Base-by-base conservation (phyloP, 1,140 invertebrate species). In the Meloidogyne chitwoodi region DNA sequence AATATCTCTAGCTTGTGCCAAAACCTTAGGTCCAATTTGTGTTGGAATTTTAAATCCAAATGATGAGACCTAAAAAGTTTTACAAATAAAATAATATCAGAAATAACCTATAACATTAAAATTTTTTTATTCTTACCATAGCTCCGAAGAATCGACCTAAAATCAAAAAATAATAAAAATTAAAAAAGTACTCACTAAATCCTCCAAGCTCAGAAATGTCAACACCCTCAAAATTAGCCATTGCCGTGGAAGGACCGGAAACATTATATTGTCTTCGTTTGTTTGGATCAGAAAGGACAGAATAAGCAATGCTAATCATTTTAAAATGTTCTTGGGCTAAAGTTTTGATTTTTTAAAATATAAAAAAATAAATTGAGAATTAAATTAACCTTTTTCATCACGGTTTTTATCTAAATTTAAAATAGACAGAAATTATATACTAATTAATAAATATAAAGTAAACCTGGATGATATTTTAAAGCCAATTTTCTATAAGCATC, bases 401-500 rank as follows among this genome's bases (percentile, higher is more conserved):
- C 81, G 83, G 75, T 86, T 86, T 31, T 84, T 63, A 65, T 86
- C 85, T 74, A 80, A 84, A 26, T 83, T 3, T 14, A 16, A 24
- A 16, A n/a, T 64, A 24, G 22, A 8, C 34, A 19, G n/a, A 22
- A 14, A 65, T 19, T 11, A 34, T 1, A 64, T n/a, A n/a, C 24
- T 6, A n/a, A 8, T 26, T 16, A 22, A n/a, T n/a, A 26, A 65
- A 24, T 44, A 41, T 19, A n/a, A 22, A 22, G 24, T n/a, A 74
- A 38, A 93, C 87, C 71, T 73, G 71, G 71, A 73, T 73, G 71
- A 63, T 61, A 73, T 27, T 91, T 91, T 44, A 94, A 85, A 0
- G 95, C 95, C 68, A 95, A 87, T 88, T 94, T 95, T 78, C 93
- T 90, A 85, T 97, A 98, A 0, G 93, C 90, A 84, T 92, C 93